These are phyloP conservation scores for Philaethria dido DNA, from an alignment of 2,888 invertebrate genomes.

Conservation along the genomic window DNA sequence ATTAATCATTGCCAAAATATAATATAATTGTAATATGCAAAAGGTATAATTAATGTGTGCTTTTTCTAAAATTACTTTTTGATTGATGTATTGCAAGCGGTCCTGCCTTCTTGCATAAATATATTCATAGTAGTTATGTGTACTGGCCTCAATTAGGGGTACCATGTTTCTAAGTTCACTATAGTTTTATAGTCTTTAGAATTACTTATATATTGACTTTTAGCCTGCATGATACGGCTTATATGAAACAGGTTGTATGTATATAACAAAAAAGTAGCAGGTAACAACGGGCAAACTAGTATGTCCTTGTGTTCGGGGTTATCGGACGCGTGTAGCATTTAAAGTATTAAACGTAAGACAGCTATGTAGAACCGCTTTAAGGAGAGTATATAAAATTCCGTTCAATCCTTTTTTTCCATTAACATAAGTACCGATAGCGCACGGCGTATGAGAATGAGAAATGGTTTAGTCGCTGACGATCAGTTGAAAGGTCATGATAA, in stretches of 20 bases:
- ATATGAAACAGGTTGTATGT: conserved; percentile 30
- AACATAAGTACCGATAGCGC: conserved; percentile 73
- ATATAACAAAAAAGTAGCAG: conserved; percentile 42
- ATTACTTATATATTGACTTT: neutral
- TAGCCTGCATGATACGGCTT: neutral
- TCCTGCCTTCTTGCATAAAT: conserved; percentile 3
- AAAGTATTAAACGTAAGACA: conserved; percentile 75
- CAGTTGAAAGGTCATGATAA: conserved; percentile 77
- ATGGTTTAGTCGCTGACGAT: conserved; percentile 55
- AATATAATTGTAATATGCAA: conserved; percentile 58
- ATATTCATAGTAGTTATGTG: neutral
- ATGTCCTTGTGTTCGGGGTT: conserved; percentile 79
- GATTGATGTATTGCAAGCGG: conserved; percentile 21
- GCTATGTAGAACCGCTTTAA: conserved; percentile 77
- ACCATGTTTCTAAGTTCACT: neutral
- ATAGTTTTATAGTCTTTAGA: neutral
- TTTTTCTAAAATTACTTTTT: conserved; percentile 49
- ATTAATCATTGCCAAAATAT: conserved; percentile 66
- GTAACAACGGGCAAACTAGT: conserved; percentile 59
- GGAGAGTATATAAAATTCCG: conserved; percentile 76
- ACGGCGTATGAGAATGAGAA: conserved; percentile 63
- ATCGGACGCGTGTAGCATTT: conserved; percentile 81
- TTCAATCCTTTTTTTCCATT: conserved; percentile 75
- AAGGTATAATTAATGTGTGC: conserved; percentile 64
- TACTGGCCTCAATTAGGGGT: neutral